phyloP scores from a whole-genome alignment of 1,140 invertebrate genomes.

The Eriosoma lanigerum region DNA sequence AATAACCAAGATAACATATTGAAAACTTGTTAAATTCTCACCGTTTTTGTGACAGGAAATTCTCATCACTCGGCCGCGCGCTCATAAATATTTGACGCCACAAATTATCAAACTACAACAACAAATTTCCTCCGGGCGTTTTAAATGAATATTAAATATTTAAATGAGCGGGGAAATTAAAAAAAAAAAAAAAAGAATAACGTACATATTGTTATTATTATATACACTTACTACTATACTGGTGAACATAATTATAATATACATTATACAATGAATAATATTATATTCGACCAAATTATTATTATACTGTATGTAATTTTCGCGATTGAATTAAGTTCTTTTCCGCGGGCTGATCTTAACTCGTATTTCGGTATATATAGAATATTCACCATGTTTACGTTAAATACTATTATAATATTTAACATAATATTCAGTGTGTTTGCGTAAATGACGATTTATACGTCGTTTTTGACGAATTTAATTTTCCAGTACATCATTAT shows the following conservation, averaged over 20 bases:
- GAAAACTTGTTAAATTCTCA: too few species aligned
- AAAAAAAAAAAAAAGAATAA: background rate
- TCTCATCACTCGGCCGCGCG: too few species aligned
- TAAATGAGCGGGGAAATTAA: background rate
- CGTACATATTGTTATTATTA: background rate
- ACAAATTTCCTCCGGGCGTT: background rate
- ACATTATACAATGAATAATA: too few species aligned
- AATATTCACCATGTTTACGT: background rate
- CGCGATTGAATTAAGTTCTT: too few species aligned
- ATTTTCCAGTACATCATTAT: background rate
- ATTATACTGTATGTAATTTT: too few species aligned
- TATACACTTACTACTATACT: background rate
- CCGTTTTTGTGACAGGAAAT: too few species aligned
- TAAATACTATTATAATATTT: background rate
- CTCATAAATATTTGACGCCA: too few species aligned
- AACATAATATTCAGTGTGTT: slow-evolving; percentile 7
- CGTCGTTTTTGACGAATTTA: background rate
- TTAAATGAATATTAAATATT: slow-evolving; percentile 1
- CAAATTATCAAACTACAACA: slow-evolving; percentile 4
- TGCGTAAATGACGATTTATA: background rate
- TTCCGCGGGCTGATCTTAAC: too few species aligned
- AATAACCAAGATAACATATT: too few species aligned
- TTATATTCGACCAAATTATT: too few species aligned
- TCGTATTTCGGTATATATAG: background rate
- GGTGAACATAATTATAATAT: too few species aligned